A percentile compares a stretch with the other conserved stretches of the same genome.
Conservation (phyloP, 2,113 vertebrate genomes). For the Brachirus orientalis region DNA sequence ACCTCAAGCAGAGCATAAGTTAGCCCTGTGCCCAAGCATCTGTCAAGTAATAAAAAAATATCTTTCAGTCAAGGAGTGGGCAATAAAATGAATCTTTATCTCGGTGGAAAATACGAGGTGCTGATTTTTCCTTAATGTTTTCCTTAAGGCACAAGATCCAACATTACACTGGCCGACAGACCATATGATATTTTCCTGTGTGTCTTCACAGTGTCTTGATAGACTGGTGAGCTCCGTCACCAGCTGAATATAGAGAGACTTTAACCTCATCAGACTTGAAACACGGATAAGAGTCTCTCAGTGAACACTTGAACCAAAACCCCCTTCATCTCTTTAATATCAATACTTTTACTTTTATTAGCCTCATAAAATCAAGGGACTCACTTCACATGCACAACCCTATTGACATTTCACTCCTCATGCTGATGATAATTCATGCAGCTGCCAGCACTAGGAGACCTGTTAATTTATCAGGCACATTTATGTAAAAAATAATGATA, state of each 20-base stretch:
- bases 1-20: background rate
- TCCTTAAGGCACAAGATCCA: conserved; percentile 11
- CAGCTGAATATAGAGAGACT: conserved; percentile 22
- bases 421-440: conserved; percentile 56
- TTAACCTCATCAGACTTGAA: conserved; percentile 49
- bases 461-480: conserved; percentile 38
- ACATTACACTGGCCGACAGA: conserved; percentile 25
- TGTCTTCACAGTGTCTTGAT: conserved; percentile 14
- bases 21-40: conserved; percentile 19
- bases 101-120: conserved; percentile 19
- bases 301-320: conserved; percentile 36
- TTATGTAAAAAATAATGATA: conserved; percentile 10
- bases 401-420: conserved; percentile 59
- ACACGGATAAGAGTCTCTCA: conserved; percentile 50
- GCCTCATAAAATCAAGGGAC: conserved; percentile 46
- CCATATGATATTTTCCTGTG: conserved; percentile 26
- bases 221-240: conserved; percentile 28
- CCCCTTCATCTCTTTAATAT: conserved; percentile 58
- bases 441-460: conserved; percentile 36
- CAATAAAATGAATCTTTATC: conserved; percentile 46
- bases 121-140: conserved; percentile 30
- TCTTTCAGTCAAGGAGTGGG: conserved; percentile 20
- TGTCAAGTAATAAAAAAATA: conserved; percentile 2
- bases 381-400: conserved; percentile 42
- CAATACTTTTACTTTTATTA: conserved; percentile 29